These are phyloP conservation scores for Buceros bicornis DNA, from an alignment of 2,797 vertebrate genomes.

Conservation along the genomic window DNA sequence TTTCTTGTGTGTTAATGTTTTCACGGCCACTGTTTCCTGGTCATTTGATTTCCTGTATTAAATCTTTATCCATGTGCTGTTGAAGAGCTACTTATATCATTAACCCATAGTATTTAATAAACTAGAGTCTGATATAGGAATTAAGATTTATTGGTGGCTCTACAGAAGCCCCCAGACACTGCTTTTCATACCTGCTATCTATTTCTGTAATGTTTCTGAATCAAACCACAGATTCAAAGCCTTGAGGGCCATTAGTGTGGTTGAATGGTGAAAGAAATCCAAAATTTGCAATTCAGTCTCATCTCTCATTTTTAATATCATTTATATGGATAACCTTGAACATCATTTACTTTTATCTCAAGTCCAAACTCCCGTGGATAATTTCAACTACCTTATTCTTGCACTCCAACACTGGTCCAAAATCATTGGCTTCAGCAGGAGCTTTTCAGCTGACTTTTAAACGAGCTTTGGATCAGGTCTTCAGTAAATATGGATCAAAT, in stretches of 20 bases:
- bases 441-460: slow-evolving; percentile 23
- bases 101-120: not conserved
- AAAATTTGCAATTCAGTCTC: not conserved
- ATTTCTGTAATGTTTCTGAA: not conserved
- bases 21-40: not conserved
- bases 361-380: not conserved
- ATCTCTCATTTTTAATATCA: slow-evolving; percentile 1
- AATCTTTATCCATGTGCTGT: not conserved
- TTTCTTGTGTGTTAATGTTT: not conserved
- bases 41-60: not conserved
- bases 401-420: not conserved
- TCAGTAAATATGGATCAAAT: slow-evolving; percentile 3
- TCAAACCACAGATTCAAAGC: not conserved
- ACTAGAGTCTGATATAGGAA: not conserved
- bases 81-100: not conserved
- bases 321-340: not conserved
- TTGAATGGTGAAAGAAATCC: not conserved
- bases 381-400: not conserved
- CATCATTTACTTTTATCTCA: not conserved
- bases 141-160: not conserved
- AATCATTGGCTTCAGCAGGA: slow-evolving; percentile 12
- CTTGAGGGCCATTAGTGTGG: not conserved
- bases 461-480: not conserved
- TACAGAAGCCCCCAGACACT: not conserved
- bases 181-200: not conserved